These are phyloP conservation scores for Aphelenchoides besseyi DNA, from an alignment of 1,140 invertebrate species.

Conservation along the genomic window DNA sequence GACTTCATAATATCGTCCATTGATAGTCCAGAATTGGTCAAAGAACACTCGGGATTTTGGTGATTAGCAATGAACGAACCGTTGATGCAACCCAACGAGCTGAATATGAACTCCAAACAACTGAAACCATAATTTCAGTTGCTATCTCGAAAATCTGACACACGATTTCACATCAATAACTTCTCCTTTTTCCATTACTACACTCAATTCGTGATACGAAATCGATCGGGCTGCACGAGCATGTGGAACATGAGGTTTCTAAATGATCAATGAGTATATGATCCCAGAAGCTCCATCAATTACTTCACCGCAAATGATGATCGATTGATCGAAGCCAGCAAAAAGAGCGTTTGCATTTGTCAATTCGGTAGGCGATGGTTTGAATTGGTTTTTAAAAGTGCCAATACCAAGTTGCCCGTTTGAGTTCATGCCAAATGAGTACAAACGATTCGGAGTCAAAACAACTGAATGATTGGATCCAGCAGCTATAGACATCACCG, in stretches of 20 bases:
- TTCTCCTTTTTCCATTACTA: constrained; percentile 13
- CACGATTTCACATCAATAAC: not conserved
- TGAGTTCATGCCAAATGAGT: constrained; percentile 27
- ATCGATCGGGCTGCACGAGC: not conserved
- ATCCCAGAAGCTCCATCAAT: not conserved
- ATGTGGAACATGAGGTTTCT: not conserved
- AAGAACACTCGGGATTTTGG: not conserved
- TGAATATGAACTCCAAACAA: constrained; percentile 26
- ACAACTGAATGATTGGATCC: constrained; percentile 18
- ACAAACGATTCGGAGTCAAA: constrained; percentile 18
- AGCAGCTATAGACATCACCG: constrained; percentile 26
- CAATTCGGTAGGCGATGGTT: not conserved
- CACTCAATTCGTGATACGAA: not conserved
- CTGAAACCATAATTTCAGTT: constrained; percentile 5
- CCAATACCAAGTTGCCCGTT: constrained; percentile 30
- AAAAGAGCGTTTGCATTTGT: constrained; percentile 20
- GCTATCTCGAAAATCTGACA: not conserved
- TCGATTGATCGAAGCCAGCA: constrained; percentile 27
- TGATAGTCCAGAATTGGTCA: constrained; percentile 19
- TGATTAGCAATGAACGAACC: constrained; percentile 26
- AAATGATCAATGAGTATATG: not conserved
- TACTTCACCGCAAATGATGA: constrained; percentile 23
- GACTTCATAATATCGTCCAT: constrained; percentile 34
- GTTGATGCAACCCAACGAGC: constrained; percentile 28
- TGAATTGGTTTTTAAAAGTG: constrained; percentile 20